These are phyloP conservation scores for Spheniscus humboldti DNA, from an alignment of 2,797 vertebrate genomes.

Conservation along the genomic window DNA sequence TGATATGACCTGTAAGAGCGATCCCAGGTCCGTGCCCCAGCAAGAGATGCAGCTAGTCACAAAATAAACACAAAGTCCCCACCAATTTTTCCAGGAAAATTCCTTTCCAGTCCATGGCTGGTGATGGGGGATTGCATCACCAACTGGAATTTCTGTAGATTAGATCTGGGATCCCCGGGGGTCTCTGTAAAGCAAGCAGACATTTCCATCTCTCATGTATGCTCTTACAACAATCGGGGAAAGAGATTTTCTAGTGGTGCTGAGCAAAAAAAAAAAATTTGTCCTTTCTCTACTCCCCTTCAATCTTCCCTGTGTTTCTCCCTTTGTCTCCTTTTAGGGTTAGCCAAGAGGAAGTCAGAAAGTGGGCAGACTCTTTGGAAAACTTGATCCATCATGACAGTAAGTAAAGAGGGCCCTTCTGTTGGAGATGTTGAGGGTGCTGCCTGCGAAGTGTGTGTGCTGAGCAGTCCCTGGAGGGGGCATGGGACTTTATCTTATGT, in stretches of 20 bases:
- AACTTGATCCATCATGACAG: constrained; percentile 84
- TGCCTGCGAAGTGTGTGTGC: neutral
- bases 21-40: neutral
- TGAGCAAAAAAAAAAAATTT: neutral
- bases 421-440: neutral
- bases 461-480: neutral
- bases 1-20: neutral
- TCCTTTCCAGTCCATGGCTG: neutral
- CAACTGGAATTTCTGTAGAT: neutral
- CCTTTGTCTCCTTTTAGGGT: constrained; percentile 65
- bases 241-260: neutral
- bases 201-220: neutral
- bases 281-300: neutral
- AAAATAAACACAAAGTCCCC: neutral
- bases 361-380: constrained; percentile 89
- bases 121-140: neutral
- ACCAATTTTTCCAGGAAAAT: neutral
- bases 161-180: neutral
- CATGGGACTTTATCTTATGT: accelerated
- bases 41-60: neutral
- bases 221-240: neutral
- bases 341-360: constrained; percentile 79
- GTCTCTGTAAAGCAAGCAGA: neutral
- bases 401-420: constrained; percentile 68
- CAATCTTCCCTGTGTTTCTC: neutral